Evolutionary conservation across 1,140 invertebrate genomes (phyloP), one percentile per base, ranked within the genome.

Genomic region (Periplaneta americana): DNA sequence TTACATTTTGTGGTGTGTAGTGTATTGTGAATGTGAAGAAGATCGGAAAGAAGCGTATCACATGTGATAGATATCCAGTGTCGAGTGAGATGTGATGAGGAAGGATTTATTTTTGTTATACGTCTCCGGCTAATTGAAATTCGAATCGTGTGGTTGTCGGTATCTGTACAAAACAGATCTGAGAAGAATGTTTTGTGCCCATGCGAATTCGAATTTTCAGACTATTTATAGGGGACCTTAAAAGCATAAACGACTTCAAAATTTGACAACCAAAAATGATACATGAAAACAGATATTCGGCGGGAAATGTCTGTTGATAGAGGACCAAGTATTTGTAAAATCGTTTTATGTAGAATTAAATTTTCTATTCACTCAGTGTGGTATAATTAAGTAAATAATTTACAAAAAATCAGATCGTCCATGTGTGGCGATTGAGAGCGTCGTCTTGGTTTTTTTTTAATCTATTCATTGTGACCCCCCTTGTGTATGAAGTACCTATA

Each of bases 401-500:
- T n/a, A n/a, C n/a, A n/a, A n/a, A n/a, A n/a, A n/a, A n/a, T n/a
- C 18, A 39, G 1, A 39, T 48, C 39, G 39, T 18, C 13, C 39
- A 1, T 66, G 22, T 31, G 22, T 33, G 35, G 22, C 33, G n/a
- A 34, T 33, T 10, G 75, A 31, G n/a, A 33, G 18, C 22, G n/a
- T 18, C 28, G 22, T 6, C 17, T 34, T 33, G 75, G 32, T 34
- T 34, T 66, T 77, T 77, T 6, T 77, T 28, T 77, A 66, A 17
- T 66, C 35, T 2, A 31, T 77, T 77, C 17, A 9, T 77, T 34
- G 35, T 34, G 75, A 77, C 35, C 31, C 13, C 35, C 35, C 17
- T n/a, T 34, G 33, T 77, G 33, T 36, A 36, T 77, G 75, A 77
- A 34, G 35, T 75, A 75, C 34, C 34, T 75, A 89, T 88, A 89